Conservation (phyloP, 2,888 invertebrate genomes). For the Malacosoma neustria region DNA sequence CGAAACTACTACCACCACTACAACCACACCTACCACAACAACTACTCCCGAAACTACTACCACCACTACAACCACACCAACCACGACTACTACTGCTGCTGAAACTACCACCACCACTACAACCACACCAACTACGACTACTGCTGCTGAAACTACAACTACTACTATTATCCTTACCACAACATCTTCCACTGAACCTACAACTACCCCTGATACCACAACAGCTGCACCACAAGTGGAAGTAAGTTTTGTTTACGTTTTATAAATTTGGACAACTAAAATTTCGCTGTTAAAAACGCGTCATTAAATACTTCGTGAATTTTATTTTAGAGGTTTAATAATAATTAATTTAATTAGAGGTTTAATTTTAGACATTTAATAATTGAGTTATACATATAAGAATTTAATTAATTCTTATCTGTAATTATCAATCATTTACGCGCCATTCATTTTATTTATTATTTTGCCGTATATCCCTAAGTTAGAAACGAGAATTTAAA, state of each 20-base stretch:
- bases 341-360: no score
- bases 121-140: neutral
- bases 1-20: conserved; percentile 1
- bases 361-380: no score
- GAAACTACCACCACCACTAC: conserved; percentile 1
- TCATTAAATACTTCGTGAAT: no score
- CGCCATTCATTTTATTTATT: no score
- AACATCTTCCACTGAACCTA: neutral
- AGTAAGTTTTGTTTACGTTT: neutral
- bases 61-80: neutral
- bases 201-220: conserved; percentile 1
- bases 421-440: no score
- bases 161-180: conserved; percentile 2
- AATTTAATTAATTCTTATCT: no score
- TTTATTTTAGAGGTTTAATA: no score
- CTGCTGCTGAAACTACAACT: neutral
- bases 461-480: no score
- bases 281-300: no score
- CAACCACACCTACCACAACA: conserved; percentile 1
- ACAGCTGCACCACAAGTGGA: neutral
- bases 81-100: neutral
- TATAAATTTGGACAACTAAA: no score
- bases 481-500: no score
- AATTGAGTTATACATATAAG: no score
- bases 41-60: neutral